A percentile compares a stretch with the other conserved stretches of the same genome.
Conservation (phyloP, 2,888 invertebrate species). For the Heliconius sara region DNA sequence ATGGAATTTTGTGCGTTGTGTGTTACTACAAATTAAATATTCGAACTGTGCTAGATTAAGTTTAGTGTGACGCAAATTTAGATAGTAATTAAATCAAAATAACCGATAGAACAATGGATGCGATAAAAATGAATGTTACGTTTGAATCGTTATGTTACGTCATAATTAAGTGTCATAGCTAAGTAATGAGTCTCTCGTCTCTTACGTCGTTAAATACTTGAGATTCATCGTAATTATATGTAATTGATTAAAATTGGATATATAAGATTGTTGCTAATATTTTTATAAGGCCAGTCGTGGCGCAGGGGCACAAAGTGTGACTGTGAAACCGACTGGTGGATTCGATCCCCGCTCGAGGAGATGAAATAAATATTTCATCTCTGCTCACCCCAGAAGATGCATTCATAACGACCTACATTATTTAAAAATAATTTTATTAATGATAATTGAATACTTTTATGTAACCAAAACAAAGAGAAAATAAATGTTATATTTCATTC, state of each 20-base stretch:
- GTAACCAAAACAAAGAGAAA: background rate
- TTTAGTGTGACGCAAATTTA: background rate
- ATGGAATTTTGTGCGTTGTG: conserved; percentile 36
- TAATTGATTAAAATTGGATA: background rate
- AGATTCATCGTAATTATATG: background rate
- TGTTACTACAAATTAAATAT: conserved; percentile 29
- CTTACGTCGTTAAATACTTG: background rate
- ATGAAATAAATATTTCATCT: too few species aligned
- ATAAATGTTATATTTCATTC: background rate
- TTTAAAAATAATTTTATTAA: background rate
- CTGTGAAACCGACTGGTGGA: too few species aligned
- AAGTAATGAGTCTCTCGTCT: background rate
- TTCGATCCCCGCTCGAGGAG: too few species aligned
- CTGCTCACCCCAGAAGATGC: background rate
- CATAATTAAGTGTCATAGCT: background rate
- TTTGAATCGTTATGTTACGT: background rate
- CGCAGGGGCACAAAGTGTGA: too few species aligned
- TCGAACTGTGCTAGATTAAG: background rate
- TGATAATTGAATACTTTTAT: background rate
- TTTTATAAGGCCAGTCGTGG: background rate
- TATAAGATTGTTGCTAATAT: background rate
- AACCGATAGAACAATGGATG: background rate
- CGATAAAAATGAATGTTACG: background rate
- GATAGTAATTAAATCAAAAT: background rate
- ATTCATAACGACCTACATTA: background rate